phyloP scores from a whole-genome alignment of 2,797 vertebrate genomes.

The Rhodeus uyekii region DNA sequence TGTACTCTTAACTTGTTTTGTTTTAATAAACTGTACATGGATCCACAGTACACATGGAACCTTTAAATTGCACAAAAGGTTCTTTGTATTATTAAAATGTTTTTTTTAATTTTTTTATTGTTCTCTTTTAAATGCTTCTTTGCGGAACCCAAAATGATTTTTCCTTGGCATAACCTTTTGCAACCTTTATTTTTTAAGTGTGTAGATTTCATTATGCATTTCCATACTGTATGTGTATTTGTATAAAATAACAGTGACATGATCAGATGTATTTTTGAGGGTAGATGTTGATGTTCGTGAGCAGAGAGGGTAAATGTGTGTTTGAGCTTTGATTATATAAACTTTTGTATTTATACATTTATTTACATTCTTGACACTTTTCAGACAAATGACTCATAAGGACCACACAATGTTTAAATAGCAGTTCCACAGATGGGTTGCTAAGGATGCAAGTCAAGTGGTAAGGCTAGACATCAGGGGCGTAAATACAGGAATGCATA shows the following conservation, averaged over 20 bases:
- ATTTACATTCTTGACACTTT: constrained; percentile 35
- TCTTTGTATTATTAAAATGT: background rate
- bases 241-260: background rate
- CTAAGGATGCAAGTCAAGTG: constrained; percentile 30
- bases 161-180: background rate
- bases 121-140: too few species aligned
- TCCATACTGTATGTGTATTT: background rate
- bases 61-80: background rate
- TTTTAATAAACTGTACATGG: too few species aligned
- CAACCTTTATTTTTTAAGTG: background rate
- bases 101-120: too few species aligned
- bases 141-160: background rate
- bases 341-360: constrained; percentile 10
- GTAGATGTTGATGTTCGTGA: background rate
- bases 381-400: constrained; percentile 19
- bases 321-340: constrained; percentile 12
- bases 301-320: background rate
- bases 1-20: too few species aligned
- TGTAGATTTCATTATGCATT: background rate
- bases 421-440: constrained; percentile 22
- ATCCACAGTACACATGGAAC: too few species aligned
- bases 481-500: constrained; percentile 10
- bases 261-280: background rate
- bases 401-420: constrained; percentile 26
- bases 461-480: constrained; percentile 7